Evolutionary conservation across 2,797 vertebrate genomes (phyloP).

Genomic region (Myioborus miniatus): DNA sequence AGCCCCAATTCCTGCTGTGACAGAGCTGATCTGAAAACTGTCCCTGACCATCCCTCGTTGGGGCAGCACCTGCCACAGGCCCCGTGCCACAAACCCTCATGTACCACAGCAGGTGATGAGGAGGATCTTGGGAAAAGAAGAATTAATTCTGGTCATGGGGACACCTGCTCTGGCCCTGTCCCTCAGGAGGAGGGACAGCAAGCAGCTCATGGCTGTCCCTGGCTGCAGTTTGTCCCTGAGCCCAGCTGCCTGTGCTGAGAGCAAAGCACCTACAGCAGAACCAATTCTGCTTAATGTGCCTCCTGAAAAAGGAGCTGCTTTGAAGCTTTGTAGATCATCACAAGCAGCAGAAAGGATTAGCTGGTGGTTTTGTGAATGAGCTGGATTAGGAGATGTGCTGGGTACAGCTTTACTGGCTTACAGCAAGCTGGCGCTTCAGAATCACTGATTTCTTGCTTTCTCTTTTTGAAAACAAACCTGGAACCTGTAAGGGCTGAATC

Average conservation of each 20-base stretch:
- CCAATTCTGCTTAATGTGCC: neutral
- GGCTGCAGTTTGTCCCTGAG: neutral
- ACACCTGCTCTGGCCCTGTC: neutral
- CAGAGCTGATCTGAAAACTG: neutral
- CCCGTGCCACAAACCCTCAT: neutral
- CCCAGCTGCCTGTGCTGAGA: neutral
- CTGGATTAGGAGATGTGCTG: neutral
- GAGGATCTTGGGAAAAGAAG: neutral
- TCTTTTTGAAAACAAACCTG: neutral
- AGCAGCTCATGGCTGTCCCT: neutral
- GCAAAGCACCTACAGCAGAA: neutral
- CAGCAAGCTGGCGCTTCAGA: neutral
- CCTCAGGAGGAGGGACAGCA: neutral
- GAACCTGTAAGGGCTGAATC: neutral
- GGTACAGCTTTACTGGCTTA: neutral
- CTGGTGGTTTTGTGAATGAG: constrained; percentile 1
- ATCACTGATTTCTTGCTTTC: neutral
- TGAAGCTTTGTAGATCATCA: neutral
- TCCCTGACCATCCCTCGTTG: neutral
- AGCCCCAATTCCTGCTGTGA: neutral
- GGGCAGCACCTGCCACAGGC: neutral
- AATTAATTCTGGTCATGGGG: neutral
- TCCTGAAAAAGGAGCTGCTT: neutral
- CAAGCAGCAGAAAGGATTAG: neutral
- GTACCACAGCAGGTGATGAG: neutral